Base-by-base conservation (phyloP, 2,797 vertebrate genomes). In the Mastacembelus armatus region DNA sequence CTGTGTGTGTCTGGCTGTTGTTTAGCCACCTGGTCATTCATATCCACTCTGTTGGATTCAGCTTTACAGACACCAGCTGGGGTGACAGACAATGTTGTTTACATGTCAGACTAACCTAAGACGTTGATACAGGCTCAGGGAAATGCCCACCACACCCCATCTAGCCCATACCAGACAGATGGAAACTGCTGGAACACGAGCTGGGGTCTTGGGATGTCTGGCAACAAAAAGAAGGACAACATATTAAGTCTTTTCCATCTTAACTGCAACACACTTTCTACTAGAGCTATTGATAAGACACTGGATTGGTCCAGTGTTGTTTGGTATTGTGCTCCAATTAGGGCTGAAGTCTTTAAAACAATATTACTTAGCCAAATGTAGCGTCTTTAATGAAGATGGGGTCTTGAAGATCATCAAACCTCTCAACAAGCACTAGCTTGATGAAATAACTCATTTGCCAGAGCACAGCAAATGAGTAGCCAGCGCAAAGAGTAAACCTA, bases 151-250 rank as follows among this genome's bases (percentile, higher is more conserved):
- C 15, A 5, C 21, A 52, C 70, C 66, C 52, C 26, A 48, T 61
- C 52, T 21, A 33, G 55, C 56, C 43, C 15, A 43, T 73, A 71
- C 65, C 65, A 56, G 80, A 64, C 48, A 19, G 54, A 54, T 26
- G 70, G 80, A 86, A 87, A 72, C 65, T 73, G 73, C 35, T 78
- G 83, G 47, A 89, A 90, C 77, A 81, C 66, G 80, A 86, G 78
- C 81, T 77, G 73, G 33, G 61, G 74, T 73, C 62, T 12, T 0
- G 0, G 19, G 50, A 82, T 76, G 38, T 72, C 39, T 66, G 61
- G 49, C 59, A 73, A 58, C 47, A 27, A 29, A 51, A 38, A 49
- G 36, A 61, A 67, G 39, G 47, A 45, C 49, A 22, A 43, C 66
- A 66, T 69, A 66, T 38, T 16, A 58, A 58, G 38, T 65, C 49